These are phyloP conservation scores for Xiphydria camelus DNA, from an alignment of 2,888 invertebrate genomes.

Conservation along the genomic window DNA sequence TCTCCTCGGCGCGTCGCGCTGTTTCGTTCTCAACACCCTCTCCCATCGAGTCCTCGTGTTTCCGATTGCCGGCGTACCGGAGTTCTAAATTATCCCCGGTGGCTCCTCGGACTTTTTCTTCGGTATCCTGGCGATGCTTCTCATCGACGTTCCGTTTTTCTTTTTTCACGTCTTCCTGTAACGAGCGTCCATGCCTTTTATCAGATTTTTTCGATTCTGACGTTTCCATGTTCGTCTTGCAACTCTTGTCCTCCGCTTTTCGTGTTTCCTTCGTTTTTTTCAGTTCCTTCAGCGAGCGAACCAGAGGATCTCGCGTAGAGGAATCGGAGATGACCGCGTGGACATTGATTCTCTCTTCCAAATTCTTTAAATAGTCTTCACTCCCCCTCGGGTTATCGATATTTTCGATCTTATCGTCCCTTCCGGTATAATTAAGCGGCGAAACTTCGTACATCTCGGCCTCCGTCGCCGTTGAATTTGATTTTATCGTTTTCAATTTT, in stretches of 20 bases:
- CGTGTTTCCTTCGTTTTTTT: background rate
- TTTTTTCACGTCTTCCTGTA: background rate
- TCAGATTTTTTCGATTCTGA: background rate
- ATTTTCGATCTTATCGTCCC: too few relatives aligned
- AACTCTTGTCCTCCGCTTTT: background rate
- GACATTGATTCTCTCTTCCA: constrained; percentile 23
- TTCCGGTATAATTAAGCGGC: background rate
- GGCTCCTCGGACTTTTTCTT: background rate
- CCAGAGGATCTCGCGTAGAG: background rate
- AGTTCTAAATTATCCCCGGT: too few relatives aligned
- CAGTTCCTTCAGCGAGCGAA: background rate
- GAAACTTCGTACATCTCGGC: background rate
- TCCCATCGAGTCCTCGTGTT: too few relatives aligned
- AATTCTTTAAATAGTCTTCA: background rate
- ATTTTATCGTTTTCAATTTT: background rate
- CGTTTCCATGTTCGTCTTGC: background rate
- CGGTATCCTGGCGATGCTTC: background rate
- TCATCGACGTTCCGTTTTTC: background rate
- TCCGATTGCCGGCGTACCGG: too few relatives aligned
- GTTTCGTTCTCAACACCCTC: too few relatives aligned
- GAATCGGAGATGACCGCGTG: too few relatives aligned
- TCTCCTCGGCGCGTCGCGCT: too few relatives aligned
- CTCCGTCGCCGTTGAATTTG: background rate
- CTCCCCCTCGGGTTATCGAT: too few relatives aligned
- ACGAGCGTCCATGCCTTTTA: too few relatives aligned